These are phyloP conservation scores for Pardosa pseudoannulata DNA, from an alignment of 2,888 invertebrate genomes.

Conservation along the genomic window DNA sequence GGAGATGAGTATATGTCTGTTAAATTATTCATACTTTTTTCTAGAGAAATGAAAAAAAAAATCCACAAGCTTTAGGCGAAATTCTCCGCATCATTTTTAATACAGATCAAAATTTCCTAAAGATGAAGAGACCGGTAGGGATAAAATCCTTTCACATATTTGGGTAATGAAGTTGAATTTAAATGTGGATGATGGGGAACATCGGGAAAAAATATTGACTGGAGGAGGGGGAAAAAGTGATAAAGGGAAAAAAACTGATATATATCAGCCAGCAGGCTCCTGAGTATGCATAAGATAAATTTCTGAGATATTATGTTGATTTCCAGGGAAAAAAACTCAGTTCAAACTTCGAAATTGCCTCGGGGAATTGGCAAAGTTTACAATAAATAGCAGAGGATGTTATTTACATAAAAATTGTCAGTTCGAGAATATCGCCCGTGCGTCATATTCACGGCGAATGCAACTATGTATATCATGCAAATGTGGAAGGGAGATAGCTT, in stretches of 20 bases:
- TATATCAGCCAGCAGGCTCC: slow-evolving; percentile 25
- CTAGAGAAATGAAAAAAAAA: too few relatives aligned
- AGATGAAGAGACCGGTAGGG: too few relatives aligned
- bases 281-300: slow-evolving; percentile 15
- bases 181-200: slow-evolving; percentile 8
- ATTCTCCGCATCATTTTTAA: too few relatives aligned
- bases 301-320: slow-evolving; percentile 43
- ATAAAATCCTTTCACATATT: too few relatives aligned
- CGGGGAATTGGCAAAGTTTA: slow-evolving; percentile 47
- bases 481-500: too few relatives aligned
- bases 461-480: too few relatives aligned
- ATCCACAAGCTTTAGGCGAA: too few relatives aligned
- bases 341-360: slow-evolving; percentile 36
- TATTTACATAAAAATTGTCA: slow-evolving; percentile 54
- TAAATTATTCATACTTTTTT: too few relatives aligned
- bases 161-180: slow-evolving; percentile 38
- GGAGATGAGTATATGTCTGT: too few relatives aligned
- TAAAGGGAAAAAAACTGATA: slow-evolving; percentile 21
- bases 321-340: slow-evolving; percentile 19
- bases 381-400: slow-evolving; percentile 31
- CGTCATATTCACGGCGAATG: too few relatives aligned
- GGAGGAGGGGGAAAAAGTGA: neutral
- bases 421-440: neutral
- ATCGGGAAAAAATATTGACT: slow-evolving; percentile 34
- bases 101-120: slow-evolving; percentile 21